Evolutionary conservation across 2,888 invertebrate species (phyloP).

Genomic region (Branchellion lobata): DNA sequence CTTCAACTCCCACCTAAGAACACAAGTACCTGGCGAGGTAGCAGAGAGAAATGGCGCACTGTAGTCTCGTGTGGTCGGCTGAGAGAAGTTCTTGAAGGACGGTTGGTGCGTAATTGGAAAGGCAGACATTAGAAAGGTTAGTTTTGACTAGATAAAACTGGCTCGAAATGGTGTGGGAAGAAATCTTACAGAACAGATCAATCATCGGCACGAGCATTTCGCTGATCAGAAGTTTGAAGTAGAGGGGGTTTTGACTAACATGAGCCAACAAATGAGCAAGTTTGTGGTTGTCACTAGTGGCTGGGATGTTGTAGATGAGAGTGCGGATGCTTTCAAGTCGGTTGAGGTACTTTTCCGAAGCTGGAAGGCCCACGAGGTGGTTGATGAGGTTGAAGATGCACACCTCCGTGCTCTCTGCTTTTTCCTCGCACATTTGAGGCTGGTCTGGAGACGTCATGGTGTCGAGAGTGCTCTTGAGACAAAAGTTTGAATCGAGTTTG

Average conservation of each 20-base stretch:
- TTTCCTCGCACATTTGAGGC: background rate
- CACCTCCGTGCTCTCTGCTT: background rate
- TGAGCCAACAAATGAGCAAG: background rate
- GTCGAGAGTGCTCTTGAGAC: background rate
- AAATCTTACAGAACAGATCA: background rate
- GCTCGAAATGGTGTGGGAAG: background rate
- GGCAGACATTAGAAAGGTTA: background rate
- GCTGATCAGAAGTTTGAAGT: background rate
- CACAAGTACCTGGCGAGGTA: constrained; percentile 11
- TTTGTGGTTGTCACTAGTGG: background rate
- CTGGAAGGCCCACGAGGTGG: background rate
- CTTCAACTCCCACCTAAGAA: too few species aligned
- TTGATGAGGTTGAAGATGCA: constrained; percentile 3
- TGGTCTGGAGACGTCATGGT: background rate
- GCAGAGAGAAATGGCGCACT: background rate
- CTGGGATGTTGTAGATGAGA: background rate
- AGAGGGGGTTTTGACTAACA: background rate
- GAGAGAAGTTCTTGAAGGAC: background rate
- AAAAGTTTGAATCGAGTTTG: background rate
- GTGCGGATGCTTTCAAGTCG: constrained; percentile 13
- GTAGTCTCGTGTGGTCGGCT: background rate
- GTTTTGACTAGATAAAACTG: background rate
- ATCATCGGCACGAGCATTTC: constrained; percentile 7
- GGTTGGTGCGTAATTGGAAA: background rate
- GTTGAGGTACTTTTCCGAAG: background rate